Percentiles rank a stretch among this genome's conserved stretches.
These are phyloP conservation scores for Pantelozetes paolii DNA, from an alignment of 2,888 invertebrate genomes.

Conservation along the genomic window DNA sequence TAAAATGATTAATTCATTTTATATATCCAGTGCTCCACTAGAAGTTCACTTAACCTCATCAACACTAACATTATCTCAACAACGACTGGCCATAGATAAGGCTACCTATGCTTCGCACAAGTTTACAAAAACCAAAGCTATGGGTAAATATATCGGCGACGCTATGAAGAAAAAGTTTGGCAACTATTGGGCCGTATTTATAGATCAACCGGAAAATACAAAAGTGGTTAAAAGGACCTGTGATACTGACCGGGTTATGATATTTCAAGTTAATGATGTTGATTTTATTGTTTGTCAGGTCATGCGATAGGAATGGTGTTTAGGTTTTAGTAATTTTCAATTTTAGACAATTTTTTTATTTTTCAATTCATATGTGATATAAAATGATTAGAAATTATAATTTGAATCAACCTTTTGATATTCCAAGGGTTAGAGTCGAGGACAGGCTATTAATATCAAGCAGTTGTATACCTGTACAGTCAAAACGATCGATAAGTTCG, in stretches of 20 bases:
- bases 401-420: too few relatives aligned
- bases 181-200: conserved; percentile 39
- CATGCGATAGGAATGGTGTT: conserved; percentile 15
- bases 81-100: conserved; percentile 38
- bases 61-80: conserved; percentile 36
- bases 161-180: conserved; percentile 42
- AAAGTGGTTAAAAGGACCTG: conserved; percentile 41
- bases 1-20: too few relatives aligned
- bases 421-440: too few relatives aligned
- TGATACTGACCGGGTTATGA: conserved; percentile 38
- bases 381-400: too few relatives aligned
- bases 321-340: not conserved
- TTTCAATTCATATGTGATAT: not conserved
- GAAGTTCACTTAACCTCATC: conserved; percentile 40
- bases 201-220: conserved; percentile 36
- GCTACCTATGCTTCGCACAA: conserved; percentile 40
- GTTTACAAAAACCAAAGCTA: conserved; percentile 37
- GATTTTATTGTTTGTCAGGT: conserved; percentile 40
- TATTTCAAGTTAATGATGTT: conserved; percentile 38
- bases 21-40: conserved; percentile 35
- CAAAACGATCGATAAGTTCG: too few relatives aligned
- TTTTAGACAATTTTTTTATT: not conserved
- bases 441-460: too few relatives aligned
- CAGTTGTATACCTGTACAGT: too few relatives aligned
- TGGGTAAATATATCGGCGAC: conserved; percentile 38